Evolutionary conservation across 2,888 invertebrate genomes (phyloP).

Genomic region (Dolomedes plantarius): DNA sequence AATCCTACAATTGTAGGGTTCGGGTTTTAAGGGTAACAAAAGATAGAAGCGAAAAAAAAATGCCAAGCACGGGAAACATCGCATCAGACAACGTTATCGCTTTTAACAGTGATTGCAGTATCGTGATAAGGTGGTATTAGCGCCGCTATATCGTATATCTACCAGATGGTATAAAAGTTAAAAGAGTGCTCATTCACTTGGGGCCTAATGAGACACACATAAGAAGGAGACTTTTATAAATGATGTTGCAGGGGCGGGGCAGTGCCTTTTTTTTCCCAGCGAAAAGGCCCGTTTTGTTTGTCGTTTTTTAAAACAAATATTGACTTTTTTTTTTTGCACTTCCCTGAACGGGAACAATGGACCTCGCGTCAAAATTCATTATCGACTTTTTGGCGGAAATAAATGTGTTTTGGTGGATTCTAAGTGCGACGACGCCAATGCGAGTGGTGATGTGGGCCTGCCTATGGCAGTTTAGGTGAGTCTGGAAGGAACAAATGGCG

Average conservation of each 20-base stretch:
- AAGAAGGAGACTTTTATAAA: conserved; percentile 45
- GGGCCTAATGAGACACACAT: background rate
- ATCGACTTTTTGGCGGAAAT: too few species aligned
- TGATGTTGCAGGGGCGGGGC: conserved; percentile 20
- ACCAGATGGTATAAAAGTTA: conserved; percentile 19
- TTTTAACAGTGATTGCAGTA: conserved; percentile 24
- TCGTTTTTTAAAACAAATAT: background rate
- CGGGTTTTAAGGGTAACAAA: conserved; percentile 17
- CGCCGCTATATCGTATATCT: conserved; percentile 12
- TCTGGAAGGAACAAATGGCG: too few species aligned
- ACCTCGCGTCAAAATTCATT: too few species aligned
- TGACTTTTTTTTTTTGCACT: background rate
- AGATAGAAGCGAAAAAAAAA: background rate
- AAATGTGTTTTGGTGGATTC: too few species aligned
- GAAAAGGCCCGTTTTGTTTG: background rate
- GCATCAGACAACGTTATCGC: background rate
- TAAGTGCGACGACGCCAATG: too few species aligned
- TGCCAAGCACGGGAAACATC: background rate
- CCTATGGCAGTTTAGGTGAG: too few species aligned
- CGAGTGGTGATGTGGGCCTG: too few species aligned
- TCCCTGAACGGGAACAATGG: too few species aligned
- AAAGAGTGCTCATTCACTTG: background rate
- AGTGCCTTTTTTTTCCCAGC: background rate
- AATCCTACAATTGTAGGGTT: conserved; percentile 35
- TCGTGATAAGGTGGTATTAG: conserved; percentile 55